Evolutionary conservation across 2,797 vertebrate genomes (phyloP).

Genomic region (Hippopotamyrus pictus): DNA sequence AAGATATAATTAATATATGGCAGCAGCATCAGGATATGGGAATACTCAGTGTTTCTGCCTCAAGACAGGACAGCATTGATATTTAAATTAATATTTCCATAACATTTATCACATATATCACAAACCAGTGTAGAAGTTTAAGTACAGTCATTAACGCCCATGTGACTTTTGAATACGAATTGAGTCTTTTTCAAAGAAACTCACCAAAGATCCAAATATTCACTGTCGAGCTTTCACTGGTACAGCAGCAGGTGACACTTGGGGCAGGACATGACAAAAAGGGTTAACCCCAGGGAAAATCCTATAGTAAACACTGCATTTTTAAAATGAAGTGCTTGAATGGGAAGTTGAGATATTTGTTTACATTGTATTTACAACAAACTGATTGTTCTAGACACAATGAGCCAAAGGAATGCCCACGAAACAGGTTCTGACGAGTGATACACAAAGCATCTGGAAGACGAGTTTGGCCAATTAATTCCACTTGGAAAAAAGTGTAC

Average conservation of each 20-base stretch:
- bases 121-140: neutral
- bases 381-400: neutral
- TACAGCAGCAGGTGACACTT: neutral
- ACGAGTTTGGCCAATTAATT: neutral
- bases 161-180: neutral
- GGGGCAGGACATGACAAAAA: neutral
- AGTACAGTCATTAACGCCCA: neutral
- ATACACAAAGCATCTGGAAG: neutral
- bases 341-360: neutral
- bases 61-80: neutral
- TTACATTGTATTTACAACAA: conserved; percentile 1
- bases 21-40: neutral
- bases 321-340: neutral
- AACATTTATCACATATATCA: neutral
- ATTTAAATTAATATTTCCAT: neutral
- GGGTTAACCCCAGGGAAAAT: neutral
- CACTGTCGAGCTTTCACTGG: neutral
- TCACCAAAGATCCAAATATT: neutral
- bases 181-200: neutral
- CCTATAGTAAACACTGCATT: neutral
- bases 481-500: neutral
- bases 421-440: neutral
- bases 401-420: neutral
- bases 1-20: neutral
- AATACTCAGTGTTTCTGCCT: neutral